Evolutionary conservation across 2,113 vertebrate species (phyloP), one percentile per base, ranked within the genome.

Genomic region (Chaetorhynchus papuensis): DNA sequence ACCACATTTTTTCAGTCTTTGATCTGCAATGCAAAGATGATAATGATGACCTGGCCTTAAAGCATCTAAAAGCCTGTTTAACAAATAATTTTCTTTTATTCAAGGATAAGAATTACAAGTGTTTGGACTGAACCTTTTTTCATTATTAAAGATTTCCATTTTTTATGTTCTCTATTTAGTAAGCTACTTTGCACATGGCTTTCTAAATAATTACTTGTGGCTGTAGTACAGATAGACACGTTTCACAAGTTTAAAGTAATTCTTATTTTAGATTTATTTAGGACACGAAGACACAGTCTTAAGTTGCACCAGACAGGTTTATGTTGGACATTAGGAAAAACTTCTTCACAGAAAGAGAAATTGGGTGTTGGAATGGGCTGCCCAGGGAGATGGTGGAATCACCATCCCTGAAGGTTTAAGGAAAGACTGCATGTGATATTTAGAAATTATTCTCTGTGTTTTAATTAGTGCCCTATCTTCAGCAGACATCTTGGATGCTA

Each of bases 61-160:
- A 95, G 89, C 44, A 75, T 84, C 50, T 56, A 83, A 57, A 80
- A 39, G n/a, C 47, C 35, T 75, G 26, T 90, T 75, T 95, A 94
- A 96, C 45, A 90, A 94, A 93, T 74, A 74, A 72, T 95, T 97
- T 92, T 89, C 2, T 81, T 59, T 69, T 28, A n/a, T 94, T 95
- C 47, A 11, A 93, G 71, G 63, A 23, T 94, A 96, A 90, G 91
- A 95, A 93, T 97, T 94, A 79, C 65, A 70, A 91, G 59, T 71
- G 68, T 93, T 96, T 90, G 78, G 83, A 90, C 33, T 39, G 54
- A 49, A 10, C 15, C 8, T 23, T 56, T 72, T 37, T 50, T 33
- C 18, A 31, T 33, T 60, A 31, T 64, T 60, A 59, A 31, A n/a
- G 4, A 57, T 49, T 83, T 69, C 3, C 24, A 7, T 2, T 39